A percentile compares a stretch with the other conserved stretches of the same genome.
These are phyloP conservation scores for Euzetes globulus DNA, from an alignment of 2,888 invertebrate genomes.

Conservation along the genomic window DNA sequence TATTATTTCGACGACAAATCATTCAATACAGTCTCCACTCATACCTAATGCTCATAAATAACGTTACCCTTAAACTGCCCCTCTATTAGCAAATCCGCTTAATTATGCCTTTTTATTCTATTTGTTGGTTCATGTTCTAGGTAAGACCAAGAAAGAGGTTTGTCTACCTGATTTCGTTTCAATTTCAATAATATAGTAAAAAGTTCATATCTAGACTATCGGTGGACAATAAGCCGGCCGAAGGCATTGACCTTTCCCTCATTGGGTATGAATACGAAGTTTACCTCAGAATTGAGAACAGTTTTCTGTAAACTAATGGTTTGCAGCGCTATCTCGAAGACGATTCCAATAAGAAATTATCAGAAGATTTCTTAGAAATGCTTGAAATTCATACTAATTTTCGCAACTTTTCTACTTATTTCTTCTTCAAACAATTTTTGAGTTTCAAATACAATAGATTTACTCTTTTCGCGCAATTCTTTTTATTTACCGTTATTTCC, in stretches of 20 bases:
- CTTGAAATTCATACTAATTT: too few relatives aligned
- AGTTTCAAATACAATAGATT: too few relatives aligned
- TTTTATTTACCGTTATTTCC: too few relatives aligned
- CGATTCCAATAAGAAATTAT: neutral
- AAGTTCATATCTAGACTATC: too few relatives aligned
- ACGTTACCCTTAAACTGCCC: neutral
- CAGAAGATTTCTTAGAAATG: neutral
- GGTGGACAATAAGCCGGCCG: too few relatives aligned
- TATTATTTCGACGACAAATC: slow-evolving; percentile 22
- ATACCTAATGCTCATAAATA: neutral
- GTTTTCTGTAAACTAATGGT: neutral
- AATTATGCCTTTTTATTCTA: neutral
- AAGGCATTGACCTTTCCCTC: neutral
- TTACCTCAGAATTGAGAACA: neutral
- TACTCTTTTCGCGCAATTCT: too few relatives aligned
- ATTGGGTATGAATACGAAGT: neutral
- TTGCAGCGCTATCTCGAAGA: neutral
- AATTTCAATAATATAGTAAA: too few relatives aligned
- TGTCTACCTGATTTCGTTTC: too few relatives aligned
- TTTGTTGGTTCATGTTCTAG: neutral
- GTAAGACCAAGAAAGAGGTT: too few relatives aligned
- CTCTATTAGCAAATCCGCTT: neutral
- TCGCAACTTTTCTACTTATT: too few relatives aligned
- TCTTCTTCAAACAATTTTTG: too few relatives aligned
- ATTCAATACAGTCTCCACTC: neutral